phyloP scores from a whole-genome alignment of 2,113 vertebrate species.

The Anseranas semipalmata region DNA sequence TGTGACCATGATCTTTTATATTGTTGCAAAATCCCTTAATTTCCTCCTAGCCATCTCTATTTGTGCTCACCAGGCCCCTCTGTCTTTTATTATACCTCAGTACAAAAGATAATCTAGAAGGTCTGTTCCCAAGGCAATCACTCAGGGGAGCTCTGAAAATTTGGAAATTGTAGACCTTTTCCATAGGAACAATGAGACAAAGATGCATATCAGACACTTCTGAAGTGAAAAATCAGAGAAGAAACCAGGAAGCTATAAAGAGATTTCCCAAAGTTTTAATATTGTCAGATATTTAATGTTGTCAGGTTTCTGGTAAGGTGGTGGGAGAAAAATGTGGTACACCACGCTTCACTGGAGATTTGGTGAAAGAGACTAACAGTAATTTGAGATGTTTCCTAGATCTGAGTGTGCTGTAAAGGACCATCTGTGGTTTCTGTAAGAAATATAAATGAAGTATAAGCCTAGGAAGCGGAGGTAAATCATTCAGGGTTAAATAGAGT shows the following conservation, averaged over 20 bases:
- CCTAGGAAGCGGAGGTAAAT: slow-evolving; percentile 11
- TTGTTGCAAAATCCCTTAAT: not conserved
- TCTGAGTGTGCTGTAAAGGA: not conserved
- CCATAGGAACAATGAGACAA: not conserved
- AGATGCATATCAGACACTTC: not conserved
- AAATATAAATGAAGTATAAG: slow-evolving; percentile 42
- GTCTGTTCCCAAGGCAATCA: not conserved
- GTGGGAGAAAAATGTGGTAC: slow-evolving; percentile 29
- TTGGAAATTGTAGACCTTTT: slow-evolving; percentile 12
- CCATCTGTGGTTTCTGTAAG: slow-evolving; percentile 41
- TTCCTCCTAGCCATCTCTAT: not conserved
- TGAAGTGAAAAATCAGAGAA: slow-evolving; percentile 3
- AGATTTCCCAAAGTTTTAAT: not conserved
- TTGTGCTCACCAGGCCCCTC: not conserved
- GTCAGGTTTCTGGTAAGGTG: slow-evolving; percentile 36
- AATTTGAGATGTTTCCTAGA: slow-evolving; percentile 36
- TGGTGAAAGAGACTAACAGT: slow-evolving; percentile 25
- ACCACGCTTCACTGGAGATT: slow-evolving; percentile 22
- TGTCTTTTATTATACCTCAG: not conserved
- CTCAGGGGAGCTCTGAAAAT: not conserved
- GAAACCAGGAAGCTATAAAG: not conserved
- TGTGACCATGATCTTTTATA: not conserved
- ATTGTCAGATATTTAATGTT: not conserved
- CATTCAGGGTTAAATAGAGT: slow-evolving; percentile 19
- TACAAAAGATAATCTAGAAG: not conserved